A percentile compares a stretch with the other conserved stretches of the same genome.
Conservation (phyloP, 2,888 invertebrate species). For the Disparrhopalites patrizii region DNA sequence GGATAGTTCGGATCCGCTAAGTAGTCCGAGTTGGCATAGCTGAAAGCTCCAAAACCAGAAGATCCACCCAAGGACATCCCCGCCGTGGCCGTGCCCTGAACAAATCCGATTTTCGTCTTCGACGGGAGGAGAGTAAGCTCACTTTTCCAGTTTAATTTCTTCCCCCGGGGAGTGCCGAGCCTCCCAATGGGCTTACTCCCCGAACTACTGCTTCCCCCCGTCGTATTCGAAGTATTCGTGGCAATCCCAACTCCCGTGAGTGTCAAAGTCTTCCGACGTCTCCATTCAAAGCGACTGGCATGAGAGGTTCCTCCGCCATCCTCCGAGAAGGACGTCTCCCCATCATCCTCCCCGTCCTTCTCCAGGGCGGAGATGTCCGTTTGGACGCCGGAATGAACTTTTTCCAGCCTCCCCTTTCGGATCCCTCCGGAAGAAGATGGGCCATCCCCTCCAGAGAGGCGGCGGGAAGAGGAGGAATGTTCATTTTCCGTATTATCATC, state of each 20-base stretch:
- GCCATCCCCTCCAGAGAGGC: background rate
- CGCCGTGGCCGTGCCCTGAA: constrained; percentile 15
- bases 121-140: constrained; percentile 46
- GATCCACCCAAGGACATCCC: constrained; percentile 18
- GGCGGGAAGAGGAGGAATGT: background rate
- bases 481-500: constrained; percentile 20
- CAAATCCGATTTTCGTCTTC: constrained; percentile 43
- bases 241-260: constrained; percentile 13
- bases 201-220: constrained; percentile 21
- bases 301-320: too few relatives aligned
- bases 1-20: constrained; percentile 14
- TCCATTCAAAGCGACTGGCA: constrained; percentile 21
- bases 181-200: constrained; percentile 44
- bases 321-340: background rate
- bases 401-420: too few relatives aligned
- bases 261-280: constrained; percentile 17
- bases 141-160: constrained; percentile 48
- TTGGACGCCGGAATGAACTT: constrained; percentile 44
- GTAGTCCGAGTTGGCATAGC: constrained; percentile 31
- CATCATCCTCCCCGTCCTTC: constrained; percentile 12
- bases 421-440: background rate
- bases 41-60: constrained; percentile 24
- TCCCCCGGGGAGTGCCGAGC: constrained; percentile 39
- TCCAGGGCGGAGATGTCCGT: constrained; percentile 48
- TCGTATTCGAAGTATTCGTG: background rate